Percentiles rank a stretch among this genome's conserved stretches.
These are phyloP conservation scores for Lithophane leautieri DNA, from an alignment of 2,888 invertebrate genomes.

Conservation along the genomic window DNA sequence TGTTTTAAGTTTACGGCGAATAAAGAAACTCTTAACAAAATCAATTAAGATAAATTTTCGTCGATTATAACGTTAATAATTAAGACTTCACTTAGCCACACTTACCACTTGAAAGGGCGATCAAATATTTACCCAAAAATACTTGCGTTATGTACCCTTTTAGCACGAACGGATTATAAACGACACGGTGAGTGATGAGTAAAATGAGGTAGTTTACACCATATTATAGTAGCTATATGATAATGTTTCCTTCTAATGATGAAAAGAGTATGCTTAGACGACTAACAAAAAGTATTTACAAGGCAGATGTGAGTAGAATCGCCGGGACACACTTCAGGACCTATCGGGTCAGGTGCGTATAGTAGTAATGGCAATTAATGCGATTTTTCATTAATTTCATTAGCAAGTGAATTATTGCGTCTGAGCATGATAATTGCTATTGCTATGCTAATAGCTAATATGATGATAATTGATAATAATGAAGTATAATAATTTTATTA, in stretches of 20 bases:
- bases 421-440: too few species aligned
- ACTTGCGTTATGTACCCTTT: constrained; percentile 52
- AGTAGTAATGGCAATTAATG: too few species aligned
- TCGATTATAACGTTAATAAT: constrained; percentile 39
- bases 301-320: too few species aligned
- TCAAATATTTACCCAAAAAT: constrained; percentile 63
- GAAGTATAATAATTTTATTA: too few species aligned
- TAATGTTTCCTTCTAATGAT: not conserved
- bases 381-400: too few species aligned
- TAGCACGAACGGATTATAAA: constrained; percentile 40
- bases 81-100: constrained; percentile 32
- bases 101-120: constrained; percentile 36
- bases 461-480: too few species aligned
- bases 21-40: constrained; percentile 1
- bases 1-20: not conserved
- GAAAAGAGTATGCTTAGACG: too few species aligned
- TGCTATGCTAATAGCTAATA: too few species aligned
- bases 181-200: constrained; percentile 5
- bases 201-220: constrained; percentile 6
- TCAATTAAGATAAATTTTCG: constrained; percentile 15
- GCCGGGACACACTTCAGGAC: too few species aligned
- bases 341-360: too few species aligned
- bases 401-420: too few species aligned
- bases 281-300: too few species aligned
- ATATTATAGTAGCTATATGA: not conserved